These are phyloP conservation scores for Cecropterus lyciades DNA, from an alignment of 1,140 invertebrate genomes.

Conservation along the genomic window DNA sequence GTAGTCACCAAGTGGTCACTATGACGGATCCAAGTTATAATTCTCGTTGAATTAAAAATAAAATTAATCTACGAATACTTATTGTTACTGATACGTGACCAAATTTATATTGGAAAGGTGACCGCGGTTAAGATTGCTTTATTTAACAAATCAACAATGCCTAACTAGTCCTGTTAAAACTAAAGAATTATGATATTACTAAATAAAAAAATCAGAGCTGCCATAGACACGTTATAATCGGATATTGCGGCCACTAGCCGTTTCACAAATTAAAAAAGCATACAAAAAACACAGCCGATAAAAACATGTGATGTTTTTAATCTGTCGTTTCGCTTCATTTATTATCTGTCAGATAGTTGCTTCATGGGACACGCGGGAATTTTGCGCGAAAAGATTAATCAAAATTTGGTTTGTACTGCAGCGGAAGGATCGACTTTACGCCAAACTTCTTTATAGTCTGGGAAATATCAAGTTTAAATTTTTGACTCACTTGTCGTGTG, in stretches of 20 bases:
- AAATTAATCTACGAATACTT: no score
- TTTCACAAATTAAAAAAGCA: slow-evolving; percentile 23
- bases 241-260: slow-evolving; percentile 8
- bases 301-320: slow-evolving; percentile 24
- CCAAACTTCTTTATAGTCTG: slow-evolving; percentile 1
- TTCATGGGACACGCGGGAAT: slow-evolving; percentile 22
- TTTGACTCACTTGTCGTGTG: neutral
- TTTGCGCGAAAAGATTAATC: slow-evolving; percentile 28
- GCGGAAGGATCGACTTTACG: slow-evolving; percentile 1
- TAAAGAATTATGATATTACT: no score
- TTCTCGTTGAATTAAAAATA: no score
- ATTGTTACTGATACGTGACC: no score
- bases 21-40: no score
- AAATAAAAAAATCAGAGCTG: neutral
- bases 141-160: no score
- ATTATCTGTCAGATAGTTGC: slow-evolving; percentile 30
- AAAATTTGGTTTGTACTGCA: slow-evolving; percentile 19
- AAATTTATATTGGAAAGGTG: no score
- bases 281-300: slow-evolving; percentile 4
- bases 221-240: slow-evolving; percentile 4
- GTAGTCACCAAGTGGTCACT: no score
- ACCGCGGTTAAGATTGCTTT: no score
- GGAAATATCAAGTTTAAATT: slow-evolving; percentile 3
- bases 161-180: no score
- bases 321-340: slow-evolving; percentile 31